Evolutionary conservation across 2,113 vertebrate species (phyloP).

Genomic region (Sander vitreus): DNA sequence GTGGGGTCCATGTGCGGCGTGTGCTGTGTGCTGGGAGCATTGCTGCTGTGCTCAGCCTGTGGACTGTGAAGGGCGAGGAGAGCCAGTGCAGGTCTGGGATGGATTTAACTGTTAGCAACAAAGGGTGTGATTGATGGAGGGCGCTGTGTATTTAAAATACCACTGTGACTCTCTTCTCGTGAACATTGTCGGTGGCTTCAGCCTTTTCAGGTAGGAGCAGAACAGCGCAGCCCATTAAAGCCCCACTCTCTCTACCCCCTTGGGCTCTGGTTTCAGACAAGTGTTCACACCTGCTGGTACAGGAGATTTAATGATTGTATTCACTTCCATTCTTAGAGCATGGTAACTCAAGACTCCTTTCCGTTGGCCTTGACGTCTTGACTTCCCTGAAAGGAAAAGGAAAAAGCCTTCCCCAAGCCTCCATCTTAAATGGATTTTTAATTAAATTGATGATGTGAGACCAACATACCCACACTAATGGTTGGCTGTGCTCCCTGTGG

Average conservation of each 20-base stretch:
- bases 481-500: conserved; percentile 75
- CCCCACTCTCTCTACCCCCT: conserved; percentile 13
- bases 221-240: conserved; percentile 50
- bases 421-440: conserved; percentile 78
- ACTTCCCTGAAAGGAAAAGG: conserved; percentile 48
- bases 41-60: conserved; percentile 53
- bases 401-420: conserved; percentile 60
- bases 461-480: conserved; percentile 76
- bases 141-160: conserved; percentile 70
- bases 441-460: conserved; percentile 83
- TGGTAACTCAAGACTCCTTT: conserved; percentile 49
- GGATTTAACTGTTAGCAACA: conserved; percentile 74
- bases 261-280: conserved; percentile 23
- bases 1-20: conserved; percentile 13
- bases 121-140: conserved; percentile 67
- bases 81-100: conserved; percentile 57
- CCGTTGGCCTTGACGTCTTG: conserved; percentile 63
- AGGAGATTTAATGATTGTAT: conserved; percentile 48
- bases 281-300: conserved; percentile 36
- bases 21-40: conserved; percentile 39
- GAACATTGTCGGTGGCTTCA: conserved; percentile 32
- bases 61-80: conserved; percentile 77
- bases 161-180: conserved; percentile 34
- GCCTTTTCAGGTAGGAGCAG: conserved; percentile 50
- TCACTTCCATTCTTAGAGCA: conserved; percentile 48